Evolutionary conservation across 2,797 vertebrate species (phyloP).

Genomic region (Hippopotamyrus pictus): DNA sequence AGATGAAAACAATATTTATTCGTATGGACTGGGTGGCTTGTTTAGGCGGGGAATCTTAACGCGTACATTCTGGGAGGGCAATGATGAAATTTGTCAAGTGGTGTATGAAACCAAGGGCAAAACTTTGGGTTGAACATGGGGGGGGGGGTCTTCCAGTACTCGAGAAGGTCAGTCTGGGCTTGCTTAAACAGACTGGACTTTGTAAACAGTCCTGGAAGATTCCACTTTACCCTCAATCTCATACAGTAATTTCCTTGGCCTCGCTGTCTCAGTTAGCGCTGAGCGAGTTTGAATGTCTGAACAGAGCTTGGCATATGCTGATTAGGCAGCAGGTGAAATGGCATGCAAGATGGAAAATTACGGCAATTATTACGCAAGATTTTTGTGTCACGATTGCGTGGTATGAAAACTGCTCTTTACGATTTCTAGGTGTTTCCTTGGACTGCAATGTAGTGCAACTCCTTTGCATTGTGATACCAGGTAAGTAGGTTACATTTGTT

Average conservation of each 20-base stretch:
- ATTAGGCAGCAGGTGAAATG: neutral
- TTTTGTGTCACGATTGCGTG: neutral
- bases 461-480: neutral
- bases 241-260: neutral
- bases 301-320: neutral
- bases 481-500: neutral
- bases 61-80: neutral
- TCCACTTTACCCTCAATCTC: neutral
- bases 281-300: neutral
- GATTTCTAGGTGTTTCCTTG: neutral
- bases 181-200: neutral
- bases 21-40: neutral
- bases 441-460: neutral
- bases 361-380: neutral
- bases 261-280: neutral
- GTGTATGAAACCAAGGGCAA: neutral
- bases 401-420: neutral
- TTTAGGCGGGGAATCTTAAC: neutral
- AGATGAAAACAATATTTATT: neutral
- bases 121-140: neutral
- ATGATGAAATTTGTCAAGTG: neutral
- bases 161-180: neutral
- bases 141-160: neutral
- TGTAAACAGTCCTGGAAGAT: neutral
- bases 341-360: neutral